phyloP scores from a whole-genome alignment of 2,113 vertebrate genomes.

The Chaetodon auriga region DNA sequence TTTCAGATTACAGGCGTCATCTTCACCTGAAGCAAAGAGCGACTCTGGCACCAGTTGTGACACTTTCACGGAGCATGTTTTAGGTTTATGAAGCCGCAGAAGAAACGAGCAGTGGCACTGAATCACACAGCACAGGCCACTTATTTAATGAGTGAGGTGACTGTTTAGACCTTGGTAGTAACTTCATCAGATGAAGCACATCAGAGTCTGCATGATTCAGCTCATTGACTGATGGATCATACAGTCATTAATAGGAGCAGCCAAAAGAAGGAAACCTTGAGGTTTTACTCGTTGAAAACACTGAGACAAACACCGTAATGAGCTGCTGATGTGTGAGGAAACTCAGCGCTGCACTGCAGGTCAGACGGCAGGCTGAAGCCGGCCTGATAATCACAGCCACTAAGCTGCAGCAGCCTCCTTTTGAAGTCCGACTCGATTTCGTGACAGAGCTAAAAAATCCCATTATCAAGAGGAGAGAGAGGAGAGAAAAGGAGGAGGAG shows the following conservation, averaged over 20 bases:
- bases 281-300: neutral
- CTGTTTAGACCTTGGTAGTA: neutral
- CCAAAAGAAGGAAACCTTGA: neutral
- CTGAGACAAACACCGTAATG: neutral
- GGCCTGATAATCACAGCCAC: neutral
- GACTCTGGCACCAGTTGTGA: too few relatives aligned
- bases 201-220: neutral
- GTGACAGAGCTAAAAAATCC: conserved; percentile 56
- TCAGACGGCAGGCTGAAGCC: neutral
- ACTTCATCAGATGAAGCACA: too few relatives aligned
- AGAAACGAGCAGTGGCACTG: too few relatives aligned
- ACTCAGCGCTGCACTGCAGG: neutral
- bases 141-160: too few relatives aligned
- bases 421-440: conserved; percentile 59
- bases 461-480: conserved; percentile 35
- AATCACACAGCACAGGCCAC: too few relatives aligned
- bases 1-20: too few relatives aligned
- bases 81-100: too few relatives aligned
- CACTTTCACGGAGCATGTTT: too few relatives aligned
- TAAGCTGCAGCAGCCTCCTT: conserved; percentile 38
- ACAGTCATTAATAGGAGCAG: neutral
- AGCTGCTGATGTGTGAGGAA: neutral
- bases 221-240: neutral
- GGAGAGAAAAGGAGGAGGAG: neutral
- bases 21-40: too few relatives aligned